Conservation (phyloP, 2,113 vertebrate species). For the Pimephales promelas region DNA sequence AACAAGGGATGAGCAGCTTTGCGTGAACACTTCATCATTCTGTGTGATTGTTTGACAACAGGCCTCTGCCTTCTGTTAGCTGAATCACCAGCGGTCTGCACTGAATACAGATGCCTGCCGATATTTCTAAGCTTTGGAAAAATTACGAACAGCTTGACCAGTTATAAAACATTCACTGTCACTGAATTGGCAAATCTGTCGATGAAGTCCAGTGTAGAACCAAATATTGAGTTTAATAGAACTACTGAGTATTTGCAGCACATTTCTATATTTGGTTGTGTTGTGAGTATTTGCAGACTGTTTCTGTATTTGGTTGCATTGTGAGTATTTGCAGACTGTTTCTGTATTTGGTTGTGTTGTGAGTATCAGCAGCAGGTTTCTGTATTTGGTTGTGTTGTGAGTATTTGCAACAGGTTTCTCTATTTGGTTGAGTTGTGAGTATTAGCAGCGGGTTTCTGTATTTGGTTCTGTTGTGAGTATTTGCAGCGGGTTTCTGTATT, state of each 20-base stretch:
- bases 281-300: no score
- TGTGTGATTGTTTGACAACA: conserved; percentile 44
- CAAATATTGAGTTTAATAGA: background rate
- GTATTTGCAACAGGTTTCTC: no score
- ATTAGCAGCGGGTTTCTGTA: no score
- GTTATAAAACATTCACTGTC: background rate
- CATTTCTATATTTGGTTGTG: no score
- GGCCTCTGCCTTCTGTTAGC: conserved; percentile 49
- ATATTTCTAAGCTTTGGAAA: background rate
- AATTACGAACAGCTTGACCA: background rate
- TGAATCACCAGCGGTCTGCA: conserved; percentile 45
- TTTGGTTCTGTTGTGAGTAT: no score
- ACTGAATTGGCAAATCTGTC: background rate
- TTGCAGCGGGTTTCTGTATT: no score
- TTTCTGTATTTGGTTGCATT: no score
- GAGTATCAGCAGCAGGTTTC: no score
- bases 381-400: no score
- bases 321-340: no score
- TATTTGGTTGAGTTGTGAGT: no score
- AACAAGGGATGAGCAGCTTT: conserved; percentile 49
- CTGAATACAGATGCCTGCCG: conserved; percentile 21
- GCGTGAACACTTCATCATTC: conserved; percentile 64
- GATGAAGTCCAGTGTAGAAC: background rate
- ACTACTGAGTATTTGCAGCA: background rate
- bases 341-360: no score